phyloP scores from a whole-genome alignment of 2,888 invertebrate genomes.

The Polyommatus iphigenia region DNA sequence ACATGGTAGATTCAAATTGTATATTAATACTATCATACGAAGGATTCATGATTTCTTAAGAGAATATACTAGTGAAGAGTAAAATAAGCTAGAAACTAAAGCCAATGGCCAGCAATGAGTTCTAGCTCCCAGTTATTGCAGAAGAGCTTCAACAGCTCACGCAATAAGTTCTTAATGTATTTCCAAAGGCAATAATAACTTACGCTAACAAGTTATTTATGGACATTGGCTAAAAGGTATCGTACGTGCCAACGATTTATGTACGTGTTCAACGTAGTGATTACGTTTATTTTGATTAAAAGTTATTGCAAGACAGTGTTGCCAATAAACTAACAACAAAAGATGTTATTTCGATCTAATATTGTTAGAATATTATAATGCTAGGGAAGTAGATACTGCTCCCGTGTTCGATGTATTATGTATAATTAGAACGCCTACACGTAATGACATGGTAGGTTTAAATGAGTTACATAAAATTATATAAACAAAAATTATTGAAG shows the following conservation, averaged over 20 bases:
- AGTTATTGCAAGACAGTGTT: constrained; percentile 6
- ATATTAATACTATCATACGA: not conserved
- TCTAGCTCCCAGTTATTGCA: not conserved
- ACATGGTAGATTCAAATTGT: not conserved
- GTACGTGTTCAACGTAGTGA: constrained; percentile 20
- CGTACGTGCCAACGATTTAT: constrained; percentile 25
- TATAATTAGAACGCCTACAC: not conserved
- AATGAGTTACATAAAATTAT: not conserved
- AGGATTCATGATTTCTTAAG: not conserved
- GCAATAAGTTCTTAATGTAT: constrained; percentile 14
- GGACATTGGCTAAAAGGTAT: constrained; percentile 15
- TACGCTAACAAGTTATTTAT: constrained; percentile 29
- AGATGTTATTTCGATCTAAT: not conserved
- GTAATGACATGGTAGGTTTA: not conserved
- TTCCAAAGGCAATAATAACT: constrained; percentile 24
- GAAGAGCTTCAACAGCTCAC: not conserved
- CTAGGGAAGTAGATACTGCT: not conserved
- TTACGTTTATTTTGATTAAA: constrained; percentile 5
- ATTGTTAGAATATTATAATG: not conserved
- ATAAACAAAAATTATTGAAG: not conserved
- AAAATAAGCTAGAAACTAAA: not conserved
- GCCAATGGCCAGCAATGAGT: not conserved
- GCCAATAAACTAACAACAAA: not conserved
- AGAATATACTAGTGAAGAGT: not conserved
- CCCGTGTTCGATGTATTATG: not conserved